These are phyloP conservation scores for Urocynchramus pylzowi DNA, from an alignment of 2,113 vertebrate genomes.

Conservation along the genomic window DNA sequence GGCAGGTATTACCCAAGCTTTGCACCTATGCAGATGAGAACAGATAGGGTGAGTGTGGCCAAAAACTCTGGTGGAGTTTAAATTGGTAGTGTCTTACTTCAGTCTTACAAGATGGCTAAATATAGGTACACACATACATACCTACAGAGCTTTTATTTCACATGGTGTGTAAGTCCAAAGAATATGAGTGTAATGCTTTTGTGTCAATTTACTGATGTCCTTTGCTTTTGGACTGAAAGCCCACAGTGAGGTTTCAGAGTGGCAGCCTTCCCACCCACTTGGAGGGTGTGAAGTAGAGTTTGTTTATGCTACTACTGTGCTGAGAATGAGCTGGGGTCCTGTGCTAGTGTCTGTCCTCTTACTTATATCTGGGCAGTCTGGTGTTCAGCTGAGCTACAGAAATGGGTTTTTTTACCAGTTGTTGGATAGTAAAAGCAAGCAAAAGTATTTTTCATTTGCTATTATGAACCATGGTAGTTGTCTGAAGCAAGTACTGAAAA, in stretches of 20 bases:
- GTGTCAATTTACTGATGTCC: neutral
- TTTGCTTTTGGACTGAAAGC: neutral
- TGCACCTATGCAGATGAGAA: neutral
- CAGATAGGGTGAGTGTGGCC: neutral
- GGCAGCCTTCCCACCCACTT: neutral
- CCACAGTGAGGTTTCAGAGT: neutral
- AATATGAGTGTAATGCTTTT: neutral
- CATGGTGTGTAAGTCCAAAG: neutral
- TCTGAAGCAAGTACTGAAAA: neutral
- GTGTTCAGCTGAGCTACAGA: neutral
- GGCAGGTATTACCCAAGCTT: neutral
- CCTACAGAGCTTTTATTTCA: neutral
- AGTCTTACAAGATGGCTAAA: neutral
- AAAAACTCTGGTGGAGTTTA: neutral
- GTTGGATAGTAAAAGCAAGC: neutral
- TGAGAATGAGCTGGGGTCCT: neutral
- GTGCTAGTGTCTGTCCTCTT: neutral
- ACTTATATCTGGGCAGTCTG: neutral
- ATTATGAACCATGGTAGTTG: neutral
- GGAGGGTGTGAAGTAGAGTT: neutral
- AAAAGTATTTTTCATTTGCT: neutral
- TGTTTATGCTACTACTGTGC: neutral
- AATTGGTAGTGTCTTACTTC: neutral
- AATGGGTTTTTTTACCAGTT: neutral
- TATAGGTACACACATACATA: neutral